Percentiles rank a stretch among this genome's conserved stretches.
Conservation (phyloP, 2,797 vertebrate species). For the Coregonus ussuriensis region DNA sequence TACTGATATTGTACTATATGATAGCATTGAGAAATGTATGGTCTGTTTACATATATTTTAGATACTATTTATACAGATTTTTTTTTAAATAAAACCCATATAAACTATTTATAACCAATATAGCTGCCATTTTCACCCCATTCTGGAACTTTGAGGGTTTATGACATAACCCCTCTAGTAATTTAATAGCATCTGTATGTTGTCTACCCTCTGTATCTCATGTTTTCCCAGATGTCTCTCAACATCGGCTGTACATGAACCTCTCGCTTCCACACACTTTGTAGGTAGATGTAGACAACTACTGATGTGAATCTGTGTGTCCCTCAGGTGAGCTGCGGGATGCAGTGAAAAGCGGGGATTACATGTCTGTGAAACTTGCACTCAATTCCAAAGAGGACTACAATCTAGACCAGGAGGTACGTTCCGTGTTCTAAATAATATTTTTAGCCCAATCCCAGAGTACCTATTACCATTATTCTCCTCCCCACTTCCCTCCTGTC, state of each 20-base stretch:
- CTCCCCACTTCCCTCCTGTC: neutral
- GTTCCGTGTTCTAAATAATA: neutral
- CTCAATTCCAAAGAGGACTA: constrained; percentile 93
- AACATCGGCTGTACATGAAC: neutral
- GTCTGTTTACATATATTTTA: too few relatives aligned
- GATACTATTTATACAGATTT: too few relatives aligned
- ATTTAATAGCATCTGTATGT: too few relatives aligned
- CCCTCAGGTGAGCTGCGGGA: constrained; percentile 86
- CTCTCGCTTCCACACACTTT: neutral
- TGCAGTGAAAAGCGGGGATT: constrained; percentile 95
- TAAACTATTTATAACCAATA: too few relatives aligned
- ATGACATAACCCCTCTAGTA: too few relatives aligned
- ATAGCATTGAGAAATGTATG: too few relatives aligned
- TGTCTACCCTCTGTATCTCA: neutral
- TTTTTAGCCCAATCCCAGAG: neutral
- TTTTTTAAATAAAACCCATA: too few relatives aligned
- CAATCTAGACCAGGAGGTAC: constrained; percentile 96
- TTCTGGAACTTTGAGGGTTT: too few relatives aligned
- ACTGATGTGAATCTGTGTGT: neutral
- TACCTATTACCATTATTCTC: neutral
- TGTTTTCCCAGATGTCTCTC: neutral
- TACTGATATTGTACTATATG: too few relatives aligned
- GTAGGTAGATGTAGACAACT: neutral
- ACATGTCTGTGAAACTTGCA: constrained; percentile 91
- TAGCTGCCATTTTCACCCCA: too few relatives aligned